These are phyloP conservation scores for Andricus grossulariae DNA, from an alignment of 1,140 invertebrate species.

Conservation along the genomic window DNA sequence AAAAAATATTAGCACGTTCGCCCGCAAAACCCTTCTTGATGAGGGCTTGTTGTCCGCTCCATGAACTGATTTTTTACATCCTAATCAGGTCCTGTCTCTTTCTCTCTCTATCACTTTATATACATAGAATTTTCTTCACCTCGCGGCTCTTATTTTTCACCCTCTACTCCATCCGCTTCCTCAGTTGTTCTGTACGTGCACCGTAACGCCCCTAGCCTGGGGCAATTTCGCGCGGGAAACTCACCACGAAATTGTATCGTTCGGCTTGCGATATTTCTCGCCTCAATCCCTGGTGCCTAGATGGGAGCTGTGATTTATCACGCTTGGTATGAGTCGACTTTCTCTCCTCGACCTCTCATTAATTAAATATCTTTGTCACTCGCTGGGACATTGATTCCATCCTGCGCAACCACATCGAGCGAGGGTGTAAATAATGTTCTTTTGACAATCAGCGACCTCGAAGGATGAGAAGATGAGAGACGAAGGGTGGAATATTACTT, in stretches of 20 bases:
- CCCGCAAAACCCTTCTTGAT: too few relatives aligned
- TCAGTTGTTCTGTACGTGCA: too few relatives aligned
- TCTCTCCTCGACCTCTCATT: background rate
- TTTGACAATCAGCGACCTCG: background rate
- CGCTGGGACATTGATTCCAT: background rate
- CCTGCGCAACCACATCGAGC: background rate
- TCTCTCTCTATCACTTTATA: background rate
- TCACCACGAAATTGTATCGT: conserved; percentile 41
- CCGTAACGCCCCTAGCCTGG: background rate
- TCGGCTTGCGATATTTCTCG: conserved; percentile 32
- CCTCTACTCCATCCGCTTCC: background rate
- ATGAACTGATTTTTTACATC: background rate
- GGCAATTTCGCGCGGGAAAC: conserved; percentile 38
- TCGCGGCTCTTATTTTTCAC: background rate
- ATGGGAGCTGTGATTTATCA: conserved; percentile 40
- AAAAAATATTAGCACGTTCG: too few relatives aligned
- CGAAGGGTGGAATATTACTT: background rate
- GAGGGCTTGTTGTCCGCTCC: too few relatives aligned
- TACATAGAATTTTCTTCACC: too few relatives aligned
- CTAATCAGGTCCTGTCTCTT: background rate
- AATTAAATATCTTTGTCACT: conserved; percentile 18
- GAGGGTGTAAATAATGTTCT: background rate
- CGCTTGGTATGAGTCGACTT: background rate
- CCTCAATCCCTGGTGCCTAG: background rate
- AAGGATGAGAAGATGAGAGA: background rate